Conservation (phyloP, 2,888 invertebrate species). For the Oligia latruncula region DNA sequence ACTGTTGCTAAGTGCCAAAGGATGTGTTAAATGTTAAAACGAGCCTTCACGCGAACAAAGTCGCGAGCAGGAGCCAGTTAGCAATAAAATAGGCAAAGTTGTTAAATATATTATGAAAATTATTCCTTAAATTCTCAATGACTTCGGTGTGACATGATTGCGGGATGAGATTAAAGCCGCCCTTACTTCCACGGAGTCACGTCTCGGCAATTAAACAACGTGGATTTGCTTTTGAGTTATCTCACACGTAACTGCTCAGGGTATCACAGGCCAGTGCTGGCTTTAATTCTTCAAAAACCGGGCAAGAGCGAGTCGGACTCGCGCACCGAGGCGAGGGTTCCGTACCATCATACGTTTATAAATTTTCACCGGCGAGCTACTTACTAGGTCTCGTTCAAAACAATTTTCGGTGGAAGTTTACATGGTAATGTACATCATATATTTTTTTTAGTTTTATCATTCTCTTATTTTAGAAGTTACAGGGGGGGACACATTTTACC, state of each 20-base stretch:
- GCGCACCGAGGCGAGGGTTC: too few species aligned
- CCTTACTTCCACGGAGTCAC: slow-evolving; percentile 42
- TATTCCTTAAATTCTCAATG: slow-evolving; percentile 2
- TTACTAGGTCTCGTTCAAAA: too few species aligned
- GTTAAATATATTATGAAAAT: slow-evolving; percentile 2
- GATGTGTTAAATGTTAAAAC: neutral
- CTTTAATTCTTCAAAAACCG: neutral
- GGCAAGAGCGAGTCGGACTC: too few species aligned
- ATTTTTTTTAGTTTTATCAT: too few species aligned
- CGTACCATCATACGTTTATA: too few species aligned
- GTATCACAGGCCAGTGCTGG: slow-evolving; percentile 14
- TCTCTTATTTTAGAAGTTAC: too few species aligned
- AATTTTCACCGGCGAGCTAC: too few species aligned
- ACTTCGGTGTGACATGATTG: slow-evolving; percentile 6
- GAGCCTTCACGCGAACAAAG: neutral
- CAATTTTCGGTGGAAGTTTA: too few species aligned
- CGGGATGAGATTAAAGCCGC: slow-evolving; percentile 23
- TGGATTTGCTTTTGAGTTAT: slow-evolving; percentile 34
- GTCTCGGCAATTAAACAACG: slow-evolving; percentile 57
- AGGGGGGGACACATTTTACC: too few species aligned
- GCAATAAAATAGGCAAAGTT: neutral
- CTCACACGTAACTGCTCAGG: slow-evolving; percentile 16
- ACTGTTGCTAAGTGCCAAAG: neutral
- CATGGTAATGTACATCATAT: too few species aligned
- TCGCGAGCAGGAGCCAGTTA: neutral